Percentiles rank a stretch among this genome's conserved stretches.
Conservation (phyloP, 2,113 vertebrate species). For the Paratilapia polleni region DNA sequence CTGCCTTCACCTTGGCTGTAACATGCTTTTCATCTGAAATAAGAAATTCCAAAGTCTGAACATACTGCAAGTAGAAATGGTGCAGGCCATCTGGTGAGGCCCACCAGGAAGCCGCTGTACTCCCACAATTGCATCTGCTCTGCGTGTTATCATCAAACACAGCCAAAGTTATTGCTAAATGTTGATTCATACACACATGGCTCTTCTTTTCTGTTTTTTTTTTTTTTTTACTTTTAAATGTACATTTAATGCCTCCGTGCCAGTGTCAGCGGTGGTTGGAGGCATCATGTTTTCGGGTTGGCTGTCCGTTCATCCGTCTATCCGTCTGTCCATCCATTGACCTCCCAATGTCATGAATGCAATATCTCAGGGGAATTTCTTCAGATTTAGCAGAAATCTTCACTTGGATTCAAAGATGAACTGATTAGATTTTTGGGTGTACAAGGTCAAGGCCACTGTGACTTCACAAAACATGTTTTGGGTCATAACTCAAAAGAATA, state of each 20-base stretch:
- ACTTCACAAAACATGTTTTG: background rate
- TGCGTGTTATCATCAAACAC: conserved; percentile 9
- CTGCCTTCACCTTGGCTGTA: background rate
- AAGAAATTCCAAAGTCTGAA: conserved; percentile 14
- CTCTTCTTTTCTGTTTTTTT: background rate
- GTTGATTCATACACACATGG: background rate
- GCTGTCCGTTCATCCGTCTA: no score
- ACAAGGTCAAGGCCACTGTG: background rate
- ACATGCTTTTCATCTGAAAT: conserved; percentile 18
- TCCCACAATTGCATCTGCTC: conserved; percentile 48
- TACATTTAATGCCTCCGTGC: no score
- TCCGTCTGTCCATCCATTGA: no score
- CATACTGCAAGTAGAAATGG: conserved; percentile 27
- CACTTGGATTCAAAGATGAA: background rate
- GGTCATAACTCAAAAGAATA: background rate
- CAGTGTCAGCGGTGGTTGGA: no score
- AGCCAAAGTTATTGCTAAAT: background rate
- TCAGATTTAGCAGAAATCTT: no score
- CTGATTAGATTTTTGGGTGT: background rate
- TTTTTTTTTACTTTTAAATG: background rate
- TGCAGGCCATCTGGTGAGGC: conserved; percentile 52
- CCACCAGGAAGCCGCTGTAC: conserved; percentile 39
- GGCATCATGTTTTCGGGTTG: no score
- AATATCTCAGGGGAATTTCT: background rate
- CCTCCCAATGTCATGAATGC: background rate